Percentiles rank a stretch among this genome's conserved stretches.
phyloP scores from a whole-genome alignment of 2,888 invertebrate genomes.

The Troides oblongomaculatus region DNA sequence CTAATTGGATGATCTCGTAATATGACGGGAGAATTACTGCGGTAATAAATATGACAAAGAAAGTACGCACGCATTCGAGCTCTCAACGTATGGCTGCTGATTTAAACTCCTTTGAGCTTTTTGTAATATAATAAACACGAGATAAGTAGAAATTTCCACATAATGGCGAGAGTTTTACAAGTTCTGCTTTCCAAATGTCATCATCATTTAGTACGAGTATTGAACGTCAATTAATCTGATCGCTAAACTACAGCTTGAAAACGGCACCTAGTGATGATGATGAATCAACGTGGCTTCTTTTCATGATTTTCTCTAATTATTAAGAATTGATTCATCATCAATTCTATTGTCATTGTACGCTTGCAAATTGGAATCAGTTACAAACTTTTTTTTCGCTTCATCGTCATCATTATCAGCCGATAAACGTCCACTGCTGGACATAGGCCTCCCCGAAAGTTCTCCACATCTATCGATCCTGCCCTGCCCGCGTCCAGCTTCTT shows the following conservation, averaged over 20 bases:
- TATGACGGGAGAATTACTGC: not conserved
- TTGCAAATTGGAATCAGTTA: too few relatives aligned
- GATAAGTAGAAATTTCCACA: not conserved
- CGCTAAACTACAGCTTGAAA: too few relatives aligned
- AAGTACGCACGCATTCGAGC: not conserved
- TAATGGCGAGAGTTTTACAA: not conserved
- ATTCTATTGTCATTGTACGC: not conserved
- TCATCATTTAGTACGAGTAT: too few relatives aligned
- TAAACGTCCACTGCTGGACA: too few relatives aligned
- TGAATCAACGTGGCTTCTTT: not conserved
- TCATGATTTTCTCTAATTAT: not conserved
- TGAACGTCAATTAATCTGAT: too few relatives aligned
- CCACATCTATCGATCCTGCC: too few relatives aligned
- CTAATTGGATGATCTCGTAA: not conserved
- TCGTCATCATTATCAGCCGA: too few relatives aligned
- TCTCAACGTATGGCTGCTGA: not conserved
- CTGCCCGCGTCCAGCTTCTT: too few relatives aligned
- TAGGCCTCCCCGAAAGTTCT: too few relatives aligned
- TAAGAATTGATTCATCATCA: not conserved
- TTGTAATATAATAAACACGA: not conserved
- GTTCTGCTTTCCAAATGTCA: too few relatives aligned
- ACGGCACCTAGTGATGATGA: too few relatives aligned
- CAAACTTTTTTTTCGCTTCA: too few relatives aligned
- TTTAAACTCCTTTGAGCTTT: not conserved
- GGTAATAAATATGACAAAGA: slow-evolving; percentile 1